Conservation (phyloP, 2,797 vertebrate species). For the Cuculus canorus region DNA sequence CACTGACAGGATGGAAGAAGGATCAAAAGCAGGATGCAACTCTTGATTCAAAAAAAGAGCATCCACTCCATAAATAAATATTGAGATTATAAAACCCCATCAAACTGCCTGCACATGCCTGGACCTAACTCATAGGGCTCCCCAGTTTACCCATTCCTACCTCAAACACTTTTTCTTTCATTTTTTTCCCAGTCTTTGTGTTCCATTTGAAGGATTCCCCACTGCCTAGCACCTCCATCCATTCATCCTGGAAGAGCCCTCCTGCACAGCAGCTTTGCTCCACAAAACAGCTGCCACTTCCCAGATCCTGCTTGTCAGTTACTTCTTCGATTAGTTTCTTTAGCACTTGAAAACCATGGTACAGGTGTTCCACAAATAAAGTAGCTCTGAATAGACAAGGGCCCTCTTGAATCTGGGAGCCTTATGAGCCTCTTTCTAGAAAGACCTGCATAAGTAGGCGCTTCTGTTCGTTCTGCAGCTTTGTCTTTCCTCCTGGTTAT, state of each 20-base stretch:
- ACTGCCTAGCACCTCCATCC: not conserved
- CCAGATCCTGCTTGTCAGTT: not conserved
- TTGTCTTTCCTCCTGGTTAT: not conserved
- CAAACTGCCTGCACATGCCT: not conserved
- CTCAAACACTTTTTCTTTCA: not conserved
- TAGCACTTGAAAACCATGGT: not conserved
- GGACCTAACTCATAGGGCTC: not conserved
- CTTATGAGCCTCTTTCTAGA: not conserved
- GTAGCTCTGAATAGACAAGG: not conserved
- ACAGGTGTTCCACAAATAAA: not conserved
- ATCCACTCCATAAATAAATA: not conserved
- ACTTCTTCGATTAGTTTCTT: not conserved
- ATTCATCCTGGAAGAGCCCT: not conserved
- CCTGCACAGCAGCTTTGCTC: rapidly evolving
- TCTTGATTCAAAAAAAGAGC: not conserved
- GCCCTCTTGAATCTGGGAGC: not conserved
- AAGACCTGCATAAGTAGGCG: not conserved
- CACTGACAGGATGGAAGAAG: not conserved
- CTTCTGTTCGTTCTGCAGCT: not conserved
- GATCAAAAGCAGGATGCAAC: not conserved
- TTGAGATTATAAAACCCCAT: not conserved
- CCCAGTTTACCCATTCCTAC: not conserved
- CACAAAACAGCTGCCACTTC: not conserved
- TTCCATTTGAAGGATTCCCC: not conserved
- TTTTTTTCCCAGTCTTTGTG: not conserved